Percentiles rank a stretch among this genome's conserved stretches.
These are phyloP conservation scores for Drosophila ambigua DNA, from an alignment of 1,140 invertebrate genomes.

Conservation along the genomic window DNA sequence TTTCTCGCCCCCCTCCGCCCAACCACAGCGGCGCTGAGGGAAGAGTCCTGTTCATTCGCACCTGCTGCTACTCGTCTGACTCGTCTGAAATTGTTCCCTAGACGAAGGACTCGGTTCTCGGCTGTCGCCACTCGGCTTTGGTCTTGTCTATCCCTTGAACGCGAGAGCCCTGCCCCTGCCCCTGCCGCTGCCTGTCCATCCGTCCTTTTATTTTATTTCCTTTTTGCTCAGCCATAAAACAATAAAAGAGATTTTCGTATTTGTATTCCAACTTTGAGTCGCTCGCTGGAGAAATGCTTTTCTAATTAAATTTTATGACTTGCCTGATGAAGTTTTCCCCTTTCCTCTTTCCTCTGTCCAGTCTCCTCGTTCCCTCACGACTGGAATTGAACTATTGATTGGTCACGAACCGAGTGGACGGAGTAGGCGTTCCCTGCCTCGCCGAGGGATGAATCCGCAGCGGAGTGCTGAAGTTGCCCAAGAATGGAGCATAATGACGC, in stretches of 20 bases:
- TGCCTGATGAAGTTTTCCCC: constrained; percentile 63
- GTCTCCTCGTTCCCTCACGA: constrained; percentile 13
- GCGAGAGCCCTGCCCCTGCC: constrained; percentile 41
- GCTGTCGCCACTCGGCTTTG: constrained; percentile 6
- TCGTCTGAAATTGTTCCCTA: constrained; percentile 57
- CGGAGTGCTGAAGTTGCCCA: constrained; percentile 4
- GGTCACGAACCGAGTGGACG: constrained; percentile 37
- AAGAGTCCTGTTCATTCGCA: constrained; percentile 70
- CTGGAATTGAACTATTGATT: constrained; percentile 65
- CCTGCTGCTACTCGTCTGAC: constrained; percentile 51
- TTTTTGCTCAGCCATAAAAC: constrained; percentile 65
- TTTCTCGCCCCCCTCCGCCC: constrained; percentile 55
- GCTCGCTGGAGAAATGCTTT: constrained; percentile 68
- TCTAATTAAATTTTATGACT: constrained; percentile 80
- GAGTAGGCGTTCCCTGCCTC: not conserved
- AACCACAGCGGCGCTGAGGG: not conserved
- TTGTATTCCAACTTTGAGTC: constrained; percentile 58
- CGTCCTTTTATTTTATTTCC: constrained; percentile 47
- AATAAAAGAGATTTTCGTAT: constrained; percentile 67
- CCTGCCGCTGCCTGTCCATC: constrained; percentile 37
- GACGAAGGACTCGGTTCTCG: constrained; percentile 14
- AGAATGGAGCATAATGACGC: constrained; percentile 15
- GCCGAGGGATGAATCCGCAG: constrained; percentile 29
- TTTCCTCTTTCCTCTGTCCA: constrained; percentile 3
- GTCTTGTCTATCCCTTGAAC: constrained; percentile 30